Evolutionary conservation across 1,140 invertebrate genomes (phyloP).

Genomic region (Leptoteleia sp.): DNA sequence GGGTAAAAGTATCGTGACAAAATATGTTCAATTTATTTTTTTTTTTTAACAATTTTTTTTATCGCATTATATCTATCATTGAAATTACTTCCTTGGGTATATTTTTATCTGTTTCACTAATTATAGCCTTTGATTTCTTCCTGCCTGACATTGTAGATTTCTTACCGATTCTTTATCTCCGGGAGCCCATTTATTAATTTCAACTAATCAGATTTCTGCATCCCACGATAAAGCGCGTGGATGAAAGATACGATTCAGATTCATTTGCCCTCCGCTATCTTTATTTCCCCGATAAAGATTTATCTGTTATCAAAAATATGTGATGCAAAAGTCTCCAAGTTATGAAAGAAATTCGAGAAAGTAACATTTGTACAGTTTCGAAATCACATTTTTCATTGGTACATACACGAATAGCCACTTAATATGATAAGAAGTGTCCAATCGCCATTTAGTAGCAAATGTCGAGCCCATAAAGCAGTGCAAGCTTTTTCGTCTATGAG

Average conservation of each 20-base stretch:
- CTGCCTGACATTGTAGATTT: too few species aligned
- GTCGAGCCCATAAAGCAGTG: slow-evolving; percentile 57
- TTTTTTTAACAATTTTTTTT: too few species aligned
- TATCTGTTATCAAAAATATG: neutral
- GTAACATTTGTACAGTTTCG: slow-evolving; percentile 17
- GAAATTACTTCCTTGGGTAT: too few species aligned
- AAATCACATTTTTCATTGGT: slow-evolving; percentile 42
- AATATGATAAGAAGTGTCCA: slow-evolving; percentile 63
- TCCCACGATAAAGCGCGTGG: too few species aligned
- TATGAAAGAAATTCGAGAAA: slow-evolving; percentile 8
- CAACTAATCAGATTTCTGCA: too few species aligned
- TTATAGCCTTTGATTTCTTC: too few species aligned
- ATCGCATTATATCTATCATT: too few species aligned
- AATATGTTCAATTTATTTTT: too few species aligned
- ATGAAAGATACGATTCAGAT: neutral
- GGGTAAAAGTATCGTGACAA: too few species aligned
- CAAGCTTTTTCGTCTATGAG: slow-evolving; percentile 60
- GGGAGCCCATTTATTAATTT: too few species aligned
- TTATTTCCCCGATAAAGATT: neutral
- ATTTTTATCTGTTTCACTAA: too few species aligned
- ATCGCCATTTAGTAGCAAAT: slow-evolving; percentile 52
- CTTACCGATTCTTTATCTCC: too few species aligned
- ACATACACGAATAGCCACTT: slow-evolving; percentile 52
- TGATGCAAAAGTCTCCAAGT: slow-evolving; percentile 1
- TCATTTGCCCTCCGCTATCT: neutral